These are phyloP conservation scores for Nemapogon koenigi DNA, from an alignment of 2,888 invertebrate species.

Conservation along the genomic window DNA sequence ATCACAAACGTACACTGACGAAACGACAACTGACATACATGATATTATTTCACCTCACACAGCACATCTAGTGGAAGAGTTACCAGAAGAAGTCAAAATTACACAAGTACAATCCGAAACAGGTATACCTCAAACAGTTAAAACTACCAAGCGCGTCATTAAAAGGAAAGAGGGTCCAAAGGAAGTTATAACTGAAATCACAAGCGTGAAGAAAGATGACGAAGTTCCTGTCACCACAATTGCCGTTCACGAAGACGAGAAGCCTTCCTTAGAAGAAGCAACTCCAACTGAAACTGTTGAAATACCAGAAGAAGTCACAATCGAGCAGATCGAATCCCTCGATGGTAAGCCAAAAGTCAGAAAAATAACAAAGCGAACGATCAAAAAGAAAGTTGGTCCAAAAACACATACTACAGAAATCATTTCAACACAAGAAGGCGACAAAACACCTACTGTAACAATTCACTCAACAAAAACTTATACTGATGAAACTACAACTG, in stretches of 20 bases:
- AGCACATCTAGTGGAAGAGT: no score
- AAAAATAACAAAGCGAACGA: constrained; percentile 25
- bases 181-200: constrained; percentile 38
- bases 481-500: no score
- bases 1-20: no score
- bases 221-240: constrained; percentile 38
- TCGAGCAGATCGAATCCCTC: constrained; percentile 21
- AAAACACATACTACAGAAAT: no score
- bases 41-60: no score
- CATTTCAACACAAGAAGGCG: constrained; percentile 21
- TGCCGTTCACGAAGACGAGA: constrained; percentile 28
- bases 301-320: no score
- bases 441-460: constrained; percentile 27
- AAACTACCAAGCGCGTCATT: constrained; percentile 18
- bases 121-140: no score
- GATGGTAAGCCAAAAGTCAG: constrained; percentile 23
- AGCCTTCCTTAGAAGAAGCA: constrained; percentile 23
- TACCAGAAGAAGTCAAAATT: no score
- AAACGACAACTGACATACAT: no score
- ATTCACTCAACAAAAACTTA: constrained; percentile 22
- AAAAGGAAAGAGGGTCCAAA: constrained; percentile 33
- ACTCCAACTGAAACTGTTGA: no score
- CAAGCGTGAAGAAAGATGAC: constrained; percentile 40
- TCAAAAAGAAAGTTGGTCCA: constrained; percentile 25
- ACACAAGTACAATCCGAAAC: no score